phyloP scores from a whole-genome alignment of 23 tunicate species.

The Diplosoma virens region DNA sequence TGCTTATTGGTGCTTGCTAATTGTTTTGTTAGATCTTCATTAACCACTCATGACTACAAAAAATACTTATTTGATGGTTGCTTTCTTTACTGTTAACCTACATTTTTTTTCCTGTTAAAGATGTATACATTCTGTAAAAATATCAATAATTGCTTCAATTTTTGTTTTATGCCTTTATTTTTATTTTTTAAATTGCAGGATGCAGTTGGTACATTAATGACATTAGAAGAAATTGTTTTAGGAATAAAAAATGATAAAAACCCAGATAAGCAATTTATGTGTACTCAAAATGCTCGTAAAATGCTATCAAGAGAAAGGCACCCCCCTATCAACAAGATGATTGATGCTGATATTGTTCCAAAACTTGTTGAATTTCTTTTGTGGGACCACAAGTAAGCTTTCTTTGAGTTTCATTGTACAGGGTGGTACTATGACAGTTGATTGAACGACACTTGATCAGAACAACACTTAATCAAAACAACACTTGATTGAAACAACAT shows the following conservation, averaged over 20 bases:
- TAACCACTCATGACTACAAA: too few species aligned
- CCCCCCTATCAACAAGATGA: constrained; percentile 90
- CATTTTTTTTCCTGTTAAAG: too few species aligned
- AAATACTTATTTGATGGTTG: too few species aligned
- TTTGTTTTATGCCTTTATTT: background rate
- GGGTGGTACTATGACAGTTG: too few species aligned
- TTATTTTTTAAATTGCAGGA: constrained; percentile 22
- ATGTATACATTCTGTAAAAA: background rate
- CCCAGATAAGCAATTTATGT: constrained; percentile 49
- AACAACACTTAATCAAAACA: too few species aligned
- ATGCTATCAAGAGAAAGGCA: constrained; percentile 89
- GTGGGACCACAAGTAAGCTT: constrained; percentile 70
- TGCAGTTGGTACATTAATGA: constrained; percentile 40
- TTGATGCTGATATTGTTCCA: constrained; percentile 68
- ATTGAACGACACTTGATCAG: too few species aligned
- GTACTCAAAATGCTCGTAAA: constrained; percentile 87
- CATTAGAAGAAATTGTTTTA: constrained; percentile 64
- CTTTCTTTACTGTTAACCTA: too few species aligned
- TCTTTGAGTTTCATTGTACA: too few species aligned
- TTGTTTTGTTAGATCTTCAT: too few species aligned
- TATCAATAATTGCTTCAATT: background rate
- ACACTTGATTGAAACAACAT: too few species aligned
- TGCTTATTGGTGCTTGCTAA: too few species aligned
- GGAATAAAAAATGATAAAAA: constrained; percentile 62
- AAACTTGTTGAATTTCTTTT: constrained; percentile 82